Conservation (phyloP, 2,888 invertebrate species). For the Amphipoea oculea region DNA sequence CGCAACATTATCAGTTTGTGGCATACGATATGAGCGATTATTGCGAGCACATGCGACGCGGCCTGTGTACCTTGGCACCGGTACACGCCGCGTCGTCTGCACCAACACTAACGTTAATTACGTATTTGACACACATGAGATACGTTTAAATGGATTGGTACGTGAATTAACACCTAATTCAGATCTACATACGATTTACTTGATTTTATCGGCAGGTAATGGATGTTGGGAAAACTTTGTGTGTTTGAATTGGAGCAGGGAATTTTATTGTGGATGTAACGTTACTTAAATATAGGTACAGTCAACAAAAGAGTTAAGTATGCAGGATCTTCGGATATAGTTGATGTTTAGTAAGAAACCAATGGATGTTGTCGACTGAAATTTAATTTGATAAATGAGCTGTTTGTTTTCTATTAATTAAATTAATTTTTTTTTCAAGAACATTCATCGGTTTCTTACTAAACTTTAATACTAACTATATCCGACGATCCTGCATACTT, state of each 20-base stretch:
- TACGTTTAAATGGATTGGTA: constrained; percentile 57
- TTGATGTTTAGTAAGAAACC: too few species aligned
- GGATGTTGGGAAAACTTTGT: constrained; percentile 19
- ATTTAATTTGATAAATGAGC: too few species aligned
- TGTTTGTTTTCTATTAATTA: too few species aligned
- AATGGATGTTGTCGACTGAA: too few species aligned
- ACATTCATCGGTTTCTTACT: too few species aligned
- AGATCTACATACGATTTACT: constrained; percentile 58
- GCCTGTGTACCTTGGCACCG: constrained; percentile 73
- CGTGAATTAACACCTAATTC: constrained; percentile 65
- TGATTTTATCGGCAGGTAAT: constrained; percentile 42
- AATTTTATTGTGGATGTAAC: not conserved
- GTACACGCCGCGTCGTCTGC: constrained; percentile 30
- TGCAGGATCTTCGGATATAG: too few species aligned
- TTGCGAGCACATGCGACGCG: constrained; percentile 74
- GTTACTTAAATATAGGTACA: not conserved
- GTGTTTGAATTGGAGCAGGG: not conserved
- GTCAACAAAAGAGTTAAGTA: too few species aligned
- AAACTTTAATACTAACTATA: too few species aligned
- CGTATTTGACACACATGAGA: constrained; percentile 67
- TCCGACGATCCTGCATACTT: too few species aligned
- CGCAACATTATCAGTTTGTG: constrained; percentile 81
- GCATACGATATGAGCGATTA: constrained; percentile 76
- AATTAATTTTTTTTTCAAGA: too few species aligned
- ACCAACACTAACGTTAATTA: constrained; percentile 70